Base-by-base conservation (phyloP, 2,113 vertebrate species). In the Tauraco erythrolophus region DNA sequence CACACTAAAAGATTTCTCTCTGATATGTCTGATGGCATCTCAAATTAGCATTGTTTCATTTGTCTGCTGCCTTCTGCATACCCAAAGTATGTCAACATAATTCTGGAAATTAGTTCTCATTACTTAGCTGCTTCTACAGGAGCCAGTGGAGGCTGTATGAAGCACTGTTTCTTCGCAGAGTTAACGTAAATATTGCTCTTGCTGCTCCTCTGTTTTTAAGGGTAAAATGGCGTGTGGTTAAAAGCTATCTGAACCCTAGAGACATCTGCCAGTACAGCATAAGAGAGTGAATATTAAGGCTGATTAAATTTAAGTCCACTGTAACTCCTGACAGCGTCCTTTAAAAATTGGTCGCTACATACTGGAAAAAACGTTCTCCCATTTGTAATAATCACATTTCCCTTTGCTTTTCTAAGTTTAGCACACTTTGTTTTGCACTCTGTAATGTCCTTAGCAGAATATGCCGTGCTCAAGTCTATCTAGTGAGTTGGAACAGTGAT, bases 371-470 rank as follows among this genome's bases (percentile, higher is more conserved):
- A 79, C 19, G 16, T 61, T 86, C 39, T 7, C 9, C 68, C 14
- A 24, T 89, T 95, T 92, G 68, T 88, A 95, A 81, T 85, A 93
- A 94, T 75, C 48, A 61, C 27, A 62, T 66, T 83, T 84, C 30
- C 68, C 10, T 82, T 85, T 94, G 50, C 64, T 83, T 83, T 21
- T 80, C 43, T 71, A 88, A 72, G 48, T 96, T 92, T 71, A 66
- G 45, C 88, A 65, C 23, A 74, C 37, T 94, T 92, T 89, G 54
- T 74, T 95, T 72, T 80, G 51, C 39, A 82, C 77, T 81, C 70
- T 65, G 31, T 50, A 87, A 79, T 82, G 82, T 81, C 76, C 89
- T 96, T 70, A 95, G 93, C 70, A 62, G 89, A 95, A 87, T 86
- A 66, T 57, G 89, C 60, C 51, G 50, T 9, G 23, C 68, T 93